Evolutionary conservation across 2,113 vertebrate genomes (phyloP), one percentile per base, ranked within the genome.

Genomic region (Sorex fumeus): DNA sequence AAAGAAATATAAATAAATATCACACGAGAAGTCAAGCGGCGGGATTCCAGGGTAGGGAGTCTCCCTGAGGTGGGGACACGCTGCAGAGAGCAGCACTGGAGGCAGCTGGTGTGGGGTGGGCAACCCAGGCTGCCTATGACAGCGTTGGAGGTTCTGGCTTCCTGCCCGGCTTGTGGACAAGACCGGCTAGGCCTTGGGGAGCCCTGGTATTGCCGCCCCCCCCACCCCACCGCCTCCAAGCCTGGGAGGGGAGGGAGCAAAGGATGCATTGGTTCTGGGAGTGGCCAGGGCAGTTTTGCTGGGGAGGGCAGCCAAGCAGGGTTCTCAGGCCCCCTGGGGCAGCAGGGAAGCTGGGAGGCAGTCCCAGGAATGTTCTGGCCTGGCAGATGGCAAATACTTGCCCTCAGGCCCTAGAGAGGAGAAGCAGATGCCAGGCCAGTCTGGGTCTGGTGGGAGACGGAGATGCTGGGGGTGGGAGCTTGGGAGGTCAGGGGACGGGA

Each of bases 401-500:
- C 87, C 94, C 86, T 36, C 74, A 87, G 96, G 96, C 93, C 88
- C 36, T 57, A 64, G 40, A 74, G 85, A 86, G 92, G 76, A 28
- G 57, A 67, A 15, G 84, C 8, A 45, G 86, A 86, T 64, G 27
- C 47, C 66, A 87, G 78, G 79, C 71, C 57, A 76, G 76, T 23
- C 27, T 64, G 57, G 57, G 36, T 71, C 66, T 27, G 90, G 34
- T 47, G 93, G 67, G 34, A 90, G 18, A 79, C 47, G 75, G 66
- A 79, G 90, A 50, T n/a, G n/a, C 57, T 57, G 71, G 45, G 36
- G 50, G 53, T 78, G 78, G 18, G 28, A 11, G 45, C 28, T 5
- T 88, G 18, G 53, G 53, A 16, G 53, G 4, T 15, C 53, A 53
- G 53, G 18, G 9, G 53, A 53, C 18, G 53, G 53, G 50, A 47